Conservation (phyloP, 2,888 invertebrate genomes). For the Eupithecia pulchellata region DNA sequence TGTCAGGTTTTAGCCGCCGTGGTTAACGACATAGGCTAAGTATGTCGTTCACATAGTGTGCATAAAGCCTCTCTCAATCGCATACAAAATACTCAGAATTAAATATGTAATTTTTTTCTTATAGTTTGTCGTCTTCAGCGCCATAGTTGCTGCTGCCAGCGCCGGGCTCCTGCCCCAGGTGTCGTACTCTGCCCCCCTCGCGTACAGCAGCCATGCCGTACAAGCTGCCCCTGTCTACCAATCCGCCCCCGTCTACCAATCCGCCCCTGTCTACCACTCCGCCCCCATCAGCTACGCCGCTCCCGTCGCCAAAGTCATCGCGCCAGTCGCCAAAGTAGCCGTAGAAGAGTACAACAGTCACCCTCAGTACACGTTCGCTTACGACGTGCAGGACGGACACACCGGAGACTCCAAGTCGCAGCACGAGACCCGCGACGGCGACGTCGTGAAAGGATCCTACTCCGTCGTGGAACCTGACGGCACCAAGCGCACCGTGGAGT, state of each 20-base stretch:
- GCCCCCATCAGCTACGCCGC: slow-evolving; percentile 58
- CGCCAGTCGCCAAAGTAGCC: slow-evolving; percentile 51
- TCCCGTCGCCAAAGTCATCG: slow-evolving; percentile 52
- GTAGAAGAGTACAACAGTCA: slow-evolving; percentile 62
- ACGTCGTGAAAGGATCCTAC: slow-evolving; percentile 81
- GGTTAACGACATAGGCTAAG: no score
- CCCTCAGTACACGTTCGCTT: slow-evolving; percentile 74
- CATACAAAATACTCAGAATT: background rate
- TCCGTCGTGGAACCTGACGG: slow-evolving; percentile 81
- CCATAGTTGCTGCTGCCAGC: slow-evolving; percentile 60
- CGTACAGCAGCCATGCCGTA: slow-evolving; percentile 51
- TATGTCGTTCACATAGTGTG: background rate
- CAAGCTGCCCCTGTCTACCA: slow-evolving; percentile 30
- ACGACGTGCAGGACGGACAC: slow-evolving; percentile 79
- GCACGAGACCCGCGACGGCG: slow-evolving; percentile 78
- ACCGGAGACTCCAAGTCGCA: slow-evolving; percentile 82
- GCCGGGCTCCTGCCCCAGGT: slow-evolving; percentile 60
- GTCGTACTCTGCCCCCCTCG: slow-evolving; percentile 53
- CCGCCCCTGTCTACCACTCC: slow-evolving; percentile 53
- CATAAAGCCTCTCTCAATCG: background rate
- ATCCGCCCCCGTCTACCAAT: slow-evolving; percentile 47
- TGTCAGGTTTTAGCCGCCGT: background rate
- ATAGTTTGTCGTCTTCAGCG: slow-evolving; percentile 64
- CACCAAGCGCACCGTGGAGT: slow-evolving; percentile 79
- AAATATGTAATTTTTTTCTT: slow-evolving; percentile 30